Conservation (phyloP, 2,113 vertebrate species). For the Himantopus leucocephalus region DNA sequence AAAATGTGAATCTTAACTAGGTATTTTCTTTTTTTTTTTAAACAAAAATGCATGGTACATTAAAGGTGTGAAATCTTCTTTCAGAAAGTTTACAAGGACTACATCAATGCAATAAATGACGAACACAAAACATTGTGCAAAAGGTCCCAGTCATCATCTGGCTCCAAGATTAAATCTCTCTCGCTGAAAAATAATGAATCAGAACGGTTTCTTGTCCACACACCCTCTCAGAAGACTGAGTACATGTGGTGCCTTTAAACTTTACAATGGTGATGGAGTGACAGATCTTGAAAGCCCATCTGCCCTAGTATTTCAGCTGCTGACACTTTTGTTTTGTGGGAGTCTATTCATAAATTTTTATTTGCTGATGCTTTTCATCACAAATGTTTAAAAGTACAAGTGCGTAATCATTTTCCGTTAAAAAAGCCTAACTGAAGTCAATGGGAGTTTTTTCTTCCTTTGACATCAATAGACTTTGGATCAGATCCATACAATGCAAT, state of each 20-base stretch:
- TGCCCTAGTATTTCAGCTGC: constrained; percentile 39
- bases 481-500: neutral
- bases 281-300: constrained; percentile 55
- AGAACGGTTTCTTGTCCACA: neutral
- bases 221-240: neutral
- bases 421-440: neutral
- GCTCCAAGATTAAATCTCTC: neutral
- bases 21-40: neutral
- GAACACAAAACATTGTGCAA: constrained; percentile 12
- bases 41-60: neutral
- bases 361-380: constrained; percentile 29
- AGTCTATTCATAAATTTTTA: constrained; percentile 44
- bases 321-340: constrained; percentile 34
- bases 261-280: constrained; percentile 18
- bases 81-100: neutral
- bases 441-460: constrained; percentile 27
- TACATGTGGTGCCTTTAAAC: constrained; percentile 39
- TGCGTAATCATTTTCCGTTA: neutral
- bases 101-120: neutral
- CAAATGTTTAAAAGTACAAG: constrained; percentile 32
- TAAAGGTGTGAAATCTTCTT: neutral
- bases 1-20: neutral
- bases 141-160: neutral
- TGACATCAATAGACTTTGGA: constrained; percentile 40
- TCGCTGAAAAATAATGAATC: neutral